Conservation (phyloP, 2,888 invertebrate genomes). For the Hylaea fasciaria region DNA sequence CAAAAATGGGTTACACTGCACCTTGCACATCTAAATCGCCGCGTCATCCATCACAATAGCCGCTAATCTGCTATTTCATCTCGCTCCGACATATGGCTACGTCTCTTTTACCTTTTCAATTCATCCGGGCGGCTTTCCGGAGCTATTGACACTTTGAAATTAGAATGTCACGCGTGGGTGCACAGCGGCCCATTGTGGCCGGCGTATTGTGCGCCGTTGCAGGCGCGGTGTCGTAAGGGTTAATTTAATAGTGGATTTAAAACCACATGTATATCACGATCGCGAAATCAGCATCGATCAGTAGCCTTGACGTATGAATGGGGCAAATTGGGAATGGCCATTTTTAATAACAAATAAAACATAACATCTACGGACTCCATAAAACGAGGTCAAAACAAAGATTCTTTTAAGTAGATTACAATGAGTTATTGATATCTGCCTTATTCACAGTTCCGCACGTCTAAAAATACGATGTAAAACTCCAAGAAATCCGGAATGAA, state of each 20-base stretch:
- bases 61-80: conserved; percentile 66
- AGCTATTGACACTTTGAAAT: conserved; percentile 77
- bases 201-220: conserved; percentile 55
- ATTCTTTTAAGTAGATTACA: too few relatives aligned
- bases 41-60: conserved; percentile 71
- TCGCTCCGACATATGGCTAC: conserved; percentile 51
- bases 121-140: conserved; percentile 66
- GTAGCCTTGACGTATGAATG: not conserved
- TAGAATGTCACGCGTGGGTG: conserved; percentile 81
- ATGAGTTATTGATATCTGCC: too few relatives aligned
- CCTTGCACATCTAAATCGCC: conserved; percentile 72
- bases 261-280: conserved; percentile 14
- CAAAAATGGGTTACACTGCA: conserved; percentile 80
- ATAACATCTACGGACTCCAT: too few relatives aligned
- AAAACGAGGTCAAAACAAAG: too few relatives aligned
- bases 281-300: not conserved
- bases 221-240: conserved; percentile 61
- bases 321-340: too few relatives aligned
- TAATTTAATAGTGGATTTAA: conserved; percentile 43
- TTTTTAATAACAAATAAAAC: not conserved
- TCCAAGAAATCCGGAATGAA: too few relatives aligned
- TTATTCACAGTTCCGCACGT: too few relatives aligned
- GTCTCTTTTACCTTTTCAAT: conserved; percentile 68
- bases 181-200: conserved; percentile 72
- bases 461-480: too few relatives aligned